Evolutionary conservation across 2,888 invertebrate species (phyloP).

Genomic region (Ceriagrion tenellum): DNA sequence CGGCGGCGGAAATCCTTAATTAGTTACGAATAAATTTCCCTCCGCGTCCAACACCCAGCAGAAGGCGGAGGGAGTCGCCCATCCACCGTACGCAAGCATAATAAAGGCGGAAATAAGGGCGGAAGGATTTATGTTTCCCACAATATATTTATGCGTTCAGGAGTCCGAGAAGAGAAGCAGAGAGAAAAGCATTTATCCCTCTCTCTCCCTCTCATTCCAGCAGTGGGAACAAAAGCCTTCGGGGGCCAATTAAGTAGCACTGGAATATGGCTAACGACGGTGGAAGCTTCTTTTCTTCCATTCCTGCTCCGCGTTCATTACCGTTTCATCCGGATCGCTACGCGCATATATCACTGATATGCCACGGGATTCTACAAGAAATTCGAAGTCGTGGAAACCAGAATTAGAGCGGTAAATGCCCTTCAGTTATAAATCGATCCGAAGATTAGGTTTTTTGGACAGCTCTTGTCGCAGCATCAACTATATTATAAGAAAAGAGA

Average conservation of each 20-base stretch:
- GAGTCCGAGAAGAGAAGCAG: background rate
- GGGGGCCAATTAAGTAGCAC: background rate
- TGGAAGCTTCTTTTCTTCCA: background rate
- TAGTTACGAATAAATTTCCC: background rate
- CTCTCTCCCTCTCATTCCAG: background rate
- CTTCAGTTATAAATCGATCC: too few species aligned
- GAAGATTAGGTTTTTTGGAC: too few species aligned
- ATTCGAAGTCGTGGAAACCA: background rate
- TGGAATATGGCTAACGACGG: background rate
- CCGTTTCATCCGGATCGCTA: background rate
- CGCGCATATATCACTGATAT: background rate
- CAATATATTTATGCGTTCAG: background rate
- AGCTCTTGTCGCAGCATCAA: too few species aligned
- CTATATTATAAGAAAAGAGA: too few species aligned
- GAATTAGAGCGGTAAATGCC: too few species aligned
- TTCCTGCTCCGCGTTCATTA: background rate
- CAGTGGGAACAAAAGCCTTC: conserved; percentile 8
- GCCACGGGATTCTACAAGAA: background rate
- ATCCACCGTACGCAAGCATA: background rate
- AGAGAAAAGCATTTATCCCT: background rate
- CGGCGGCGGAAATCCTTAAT: background rate
- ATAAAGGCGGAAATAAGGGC: background rate
- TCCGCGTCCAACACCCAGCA: background rate
- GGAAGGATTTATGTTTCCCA: background rate
- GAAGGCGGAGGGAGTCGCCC: background rate